A percentile compares a stretch with the other conserved stretches of the same genome.
Conservation (phyloP, 2,113 vertebrate species). For the Actenoides hombroni region DNA sequence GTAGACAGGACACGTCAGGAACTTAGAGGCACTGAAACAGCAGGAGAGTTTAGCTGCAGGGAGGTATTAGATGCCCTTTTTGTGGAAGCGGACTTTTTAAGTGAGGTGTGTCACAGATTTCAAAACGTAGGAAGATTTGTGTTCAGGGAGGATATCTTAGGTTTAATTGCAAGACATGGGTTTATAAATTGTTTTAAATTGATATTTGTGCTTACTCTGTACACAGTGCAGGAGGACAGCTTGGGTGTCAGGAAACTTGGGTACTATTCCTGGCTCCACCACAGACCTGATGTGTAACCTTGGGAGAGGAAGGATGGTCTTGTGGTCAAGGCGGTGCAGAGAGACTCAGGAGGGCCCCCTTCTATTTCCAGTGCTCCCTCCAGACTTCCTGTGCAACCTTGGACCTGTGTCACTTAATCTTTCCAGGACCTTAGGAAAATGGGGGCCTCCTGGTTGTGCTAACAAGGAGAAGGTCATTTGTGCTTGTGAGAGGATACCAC, state of each 20-base stretch:
- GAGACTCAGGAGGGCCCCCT: conserved; percentile 9
- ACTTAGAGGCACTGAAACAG: background rate
- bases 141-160: background rate
- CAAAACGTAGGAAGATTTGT: background rate
- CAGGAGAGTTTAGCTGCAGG: background rate
- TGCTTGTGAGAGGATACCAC: background rate
- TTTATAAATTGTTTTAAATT: background rate
- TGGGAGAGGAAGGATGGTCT: conserved; percentile 62
- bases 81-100: background rate
- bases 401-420: conserved; percentile 61
- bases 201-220: background rate
- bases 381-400: conserved; percentile 68
- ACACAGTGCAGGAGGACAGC: background rate
- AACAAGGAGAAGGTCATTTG: conserved; percentile 23
- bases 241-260: conserved; percentile 38
- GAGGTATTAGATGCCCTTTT: background rate
- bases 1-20: background rate
- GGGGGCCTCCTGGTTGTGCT: conserved; percentile 28
- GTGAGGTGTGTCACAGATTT: background rate
- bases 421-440: conserved; percentile 34
- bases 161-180: background rate
- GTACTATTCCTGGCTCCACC: conserved; percentile 53
- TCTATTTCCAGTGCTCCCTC: conserved; percentile 59
- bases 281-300: conserved; percentile 7
- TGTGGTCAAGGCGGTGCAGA: background rate